Percentiles rank a stretch among this genome's conserved stretches.
Conservation (phyloP, 2,888 invertebrate species). For the Chaetogeoica ovagalla region DNA sequence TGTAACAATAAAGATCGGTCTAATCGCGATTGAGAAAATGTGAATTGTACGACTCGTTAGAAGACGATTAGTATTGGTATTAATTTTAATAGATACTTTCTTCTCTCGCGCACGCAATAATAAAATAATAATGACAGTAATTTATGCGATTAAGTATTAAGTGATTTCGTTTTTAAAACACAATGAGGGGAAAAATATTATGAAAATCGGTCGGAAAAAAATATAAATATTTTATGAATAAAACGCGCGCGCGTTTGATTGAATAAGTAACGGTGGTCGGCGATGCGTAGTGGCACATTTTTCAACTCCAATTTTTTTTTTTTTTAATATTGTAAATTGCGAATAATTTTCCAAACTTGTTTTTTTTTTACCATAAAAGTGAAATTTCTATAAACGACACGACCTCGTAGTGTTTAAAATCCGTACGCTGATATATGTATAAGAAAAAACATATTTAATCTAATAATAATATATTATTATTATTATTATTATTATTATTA, state of each 20-base stretch:
- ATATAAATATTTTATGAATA: background rate
- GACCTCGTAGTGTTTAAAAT: no score
- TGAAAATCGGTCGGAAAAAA: background rate
- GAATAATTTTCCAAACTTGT: background rate
- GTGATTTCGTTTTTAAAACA: background rate
- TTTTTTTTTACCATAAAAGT: background rate
- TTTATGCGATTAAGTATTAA: background rate
- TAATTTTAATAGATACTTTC: constrained; percentile 11
- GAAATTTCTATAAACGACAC: background rate
- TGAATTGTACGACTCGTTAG: no score
- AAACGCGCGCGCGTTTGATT: background rate
- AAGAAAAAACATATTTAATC: no score
- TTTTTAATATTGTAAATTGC: background rate
- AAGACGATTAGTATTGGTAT: background rate
- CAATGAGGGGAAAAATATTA: background rate
- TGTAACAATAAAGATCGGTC: background rate
- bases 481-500: no score
- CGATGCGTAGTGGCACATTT: background rate
- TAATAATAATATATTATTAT: no score
- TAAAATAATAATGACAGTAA: no score
- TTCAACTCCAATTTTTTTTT: background rate
- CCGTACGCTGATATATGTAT: no score
- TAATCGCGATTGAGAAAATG: constrained; percentile 9
- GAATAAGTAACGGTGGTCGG: background rate
- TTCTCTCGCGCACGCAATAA: background rate